Base-by-base conservation (phyloP, 1,140 invertebrate species). In the Ceratina australensis region DNA sequence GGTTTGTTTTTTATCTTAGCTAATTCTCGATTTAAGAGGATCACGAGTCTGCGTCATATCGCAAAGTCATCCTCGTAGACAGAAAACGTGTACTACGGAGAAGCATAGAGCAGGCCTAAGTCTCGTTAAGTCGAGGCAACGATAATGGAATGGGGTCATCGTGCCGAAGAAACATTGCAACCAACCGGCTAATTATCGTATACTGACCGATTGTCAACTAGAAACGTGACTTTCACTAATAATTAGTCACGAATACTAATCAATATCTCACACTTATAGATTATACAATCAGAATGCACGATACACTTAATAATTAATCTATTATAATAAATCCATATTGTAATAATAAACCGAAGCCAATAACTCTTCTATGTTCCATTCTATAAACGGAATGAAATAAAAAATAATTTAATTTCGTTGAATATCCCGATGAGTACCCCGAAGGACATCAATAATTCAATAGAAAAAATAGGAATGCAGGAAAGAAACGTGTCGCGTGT, bases 71-170 rank as follows among this genome's bases (percentile, higher is more conserved):
- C 67, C 16, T 22, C 18, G 26, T 12, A 10, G n/a, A 24, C 3
- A 8, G 33, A 42, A 33, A 33, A 42, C 8, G 33, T 42, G 0
- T 42, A 42, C 8, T 42, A 7, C 10, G 33, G 3, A 42, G 33
- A 10, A 16, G 16, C 16, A 47, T 42, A n/a, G 42, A 47, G 61
- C 4, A 60, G 78, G 22, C 61, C 83, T 78, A 74, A 85, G 83
- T 76, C 81, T 83, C 85, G 76, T 86, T 86, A 86, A 85, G 72
- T 78, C 79, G 24, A 63, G 47, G 78, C 64, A 65, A 80, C 81
- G 81, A 82, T 84, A 60, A 71, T 63, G 49, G 52, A 66, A 73
- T 42, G 28, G 61, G 77, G 78, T 73, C 61, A 76, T 50, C 33
- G 79, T 54, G 73, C 78, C 66, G 33, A 50, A 56, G 69, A 20